A percentile compares a stretch with the other conserved stretches of the same genome.
phyloP scores from a whole-genome alignment of 2,888 invertebrate genomes.

The Baronia brevicornis region DNA sequence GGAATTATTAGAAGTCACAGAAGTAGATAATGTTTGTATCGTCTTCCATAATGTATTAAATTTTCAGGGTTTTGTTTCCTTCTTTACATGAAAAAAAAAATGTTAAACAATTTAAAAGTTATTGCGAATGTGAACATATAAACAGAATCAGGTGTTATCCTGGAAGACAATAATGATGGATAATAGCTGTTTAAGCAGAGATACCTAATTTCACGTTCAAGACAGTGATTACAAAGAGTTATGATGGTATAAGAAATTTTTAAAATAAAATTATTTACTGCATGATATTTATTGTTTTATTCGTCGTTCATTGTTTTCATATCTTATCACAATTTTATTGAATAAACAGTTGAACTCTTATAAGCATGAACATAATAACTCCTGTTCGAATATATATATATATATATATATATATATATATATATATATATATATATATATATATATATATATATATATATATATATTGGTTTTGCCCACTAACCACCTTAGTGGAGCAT shows the following conservation, averaged over 20 bases:
- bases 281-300: conserved; percentile 44
- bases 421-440: too few species aligned
- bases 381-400: too few species aligned
- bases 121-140: conserved; percentile 21
- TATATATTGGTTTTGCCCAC: too few species aligned
- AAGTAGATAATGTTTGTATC: conserved; percentile 52
- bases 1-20: conserved; percentile 28
- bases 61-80: conserved; percentile 36
- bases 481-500: too few species aligned
- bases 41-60: conserved; percentile 68
- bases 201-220: conserved; percentile 62
- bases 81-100: conserved; percentile 33
- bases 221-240: conserved; percentile 54
- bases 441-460: too few species aligned
- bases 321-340: conserved; percentile 11
- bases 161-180: conserved; percentile 73
- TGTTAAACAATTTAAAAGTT: conserved; percentile 16
- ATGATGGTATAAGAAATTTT: conserved; percentile 63
- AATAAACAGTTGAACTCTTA: too few species aligned
- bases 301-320: conserved; percentile 14
- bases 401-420: too few species aligned
- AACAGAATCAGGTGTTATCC: conserved; percentile 54
- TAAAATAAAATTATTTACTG: conserved; percentile 72
- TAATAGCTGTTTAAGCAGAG: conserved; percentile 63
- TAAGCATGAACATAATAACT: too few species aligned